These are phyloP conservation scores for Hepsetus odoe DNA, from an alignment of 2,113 vertebrate genomes.

Conservation along the genomic window DNA sequence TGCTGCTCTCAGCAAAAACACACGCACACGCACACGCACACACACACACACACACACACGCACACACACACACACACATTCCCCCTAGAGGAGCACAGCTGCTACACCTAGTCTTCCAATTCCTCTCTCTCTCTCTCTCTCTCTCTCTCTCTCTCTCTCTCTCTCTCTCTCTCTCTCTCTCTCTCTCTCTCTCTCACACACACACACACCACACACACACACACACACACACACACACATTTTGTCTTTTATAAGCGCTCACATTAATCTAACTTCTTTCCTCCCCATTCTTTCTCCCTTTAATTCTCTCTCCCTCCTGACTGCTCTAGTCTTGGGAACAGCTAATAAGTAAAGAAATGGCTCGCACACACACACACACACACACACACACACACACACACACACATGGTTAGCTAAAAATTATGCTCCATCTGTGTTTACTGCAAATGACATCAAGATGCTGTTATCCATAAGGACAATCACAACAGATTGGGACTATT, in stretches of 20 bases:
- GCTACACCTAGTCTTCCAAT: background rate
- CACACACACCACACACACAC: background rate
- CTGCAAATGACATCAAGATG: constrained; percentile 48
- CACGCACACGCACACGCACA: background rate
- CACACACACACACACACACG: constrained; percentile 35
- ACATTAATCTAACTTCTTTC: constrained; percentile 1
- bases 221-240: background rate
- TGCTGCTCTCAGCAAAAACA: constrained; percentile 72
- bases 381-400: constrained; percentile 44
- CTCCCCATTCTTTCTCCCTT: constrained; percentile 40
- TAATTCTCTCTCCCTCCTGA: constrained; percentile 26
- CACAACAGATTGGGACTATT: constrained; percentile 33
- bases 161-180: too few relatives aligned
- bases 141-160: too few relatives aligned
- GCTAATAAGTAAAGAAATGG: constrained; percentile 65
- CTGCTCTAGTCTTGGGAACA: constrained; percentile 56
- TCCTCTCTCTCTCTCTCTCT: too few relatives aligned
- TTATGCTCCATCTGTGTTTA: constrained; percentile 64
- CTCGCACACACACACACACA: background rate
- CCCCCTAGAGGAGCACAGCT: constrained; percentile 63
- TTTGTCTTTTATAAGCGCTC: background rate
- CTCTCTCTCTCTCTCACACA: background rate
- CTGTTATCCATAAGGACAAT: constrained; percentile 53
- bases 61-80: constrained; percentile 50
- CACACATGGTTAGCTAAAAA: constrained; percentile 18